These are phyloP conservation scores for Kryptolebias ocellatus DNA, from an alignment of 2,797 vertebrate genomes.

Conservation along the genomic window DNA sequence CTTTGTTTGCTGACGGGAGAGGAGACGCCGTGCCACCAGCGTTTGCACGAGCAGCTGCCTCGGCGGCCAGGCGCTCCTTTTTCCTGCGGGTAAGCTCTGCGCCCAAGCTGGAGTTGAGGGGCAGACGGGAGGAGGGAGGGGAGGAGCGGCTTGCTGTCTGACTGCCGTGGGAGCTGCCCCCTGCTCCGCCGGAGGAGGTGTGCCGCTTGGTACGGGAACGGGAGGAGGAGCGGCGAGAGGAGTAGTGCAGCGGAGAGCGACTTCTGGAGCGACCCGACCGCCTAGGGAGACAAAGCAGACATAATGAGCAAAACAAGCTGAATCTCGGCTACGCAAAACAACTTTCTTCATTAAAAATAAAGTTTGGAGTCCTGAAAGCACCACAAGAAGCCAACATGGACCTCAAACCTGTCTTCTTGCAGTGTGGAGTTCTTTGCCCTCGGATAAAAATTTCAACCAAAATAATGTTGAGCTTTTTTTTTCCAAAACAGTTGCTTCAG, in stretches of 20 bases:
- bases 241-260: constrained; percentile 89
- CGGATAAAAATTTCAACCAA: too few species aligned
- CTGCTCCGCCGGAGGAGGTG: constrained; percentile 76
- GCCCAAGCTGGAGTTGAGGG: constrained; percentile 93
- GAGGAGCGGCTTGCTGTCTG: constrained; percentile 94
- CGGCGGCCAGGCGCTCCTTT: constrained; percentile 92
- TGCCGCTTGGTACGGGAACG: constrained; percentile 92
- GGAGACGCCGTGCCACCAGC: constrained; percentile 69
- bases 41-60: constrained; percentile 83
- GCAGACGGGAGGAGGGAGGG: constrained; percentile 87
- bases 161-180: constrained; percentile 83
- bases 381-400: neutral
- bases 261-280: constrained; percentile 94
- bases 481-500: too few species aligned
- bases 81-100: constrained; percentile 95
- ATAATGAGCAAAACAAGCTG: neutral
- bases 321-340: neutral
- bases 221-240: constrained; percentile 83
- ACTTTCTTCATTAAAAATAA: neutral
- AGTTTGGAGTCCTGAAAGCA: neutral
- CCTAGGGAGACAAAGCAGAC: constrained; percentile 66
- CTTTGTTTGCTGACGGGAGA: constrained; percentile 65
- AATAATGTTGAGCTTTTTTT: too few species aligned
- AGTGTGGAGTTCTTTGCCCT: too few species aligned
- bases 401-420: too few species aligned